Base-by-base conservation (phyloP, 2,113 vertebrate genomes). In the Cavia porcellus region DNA sequence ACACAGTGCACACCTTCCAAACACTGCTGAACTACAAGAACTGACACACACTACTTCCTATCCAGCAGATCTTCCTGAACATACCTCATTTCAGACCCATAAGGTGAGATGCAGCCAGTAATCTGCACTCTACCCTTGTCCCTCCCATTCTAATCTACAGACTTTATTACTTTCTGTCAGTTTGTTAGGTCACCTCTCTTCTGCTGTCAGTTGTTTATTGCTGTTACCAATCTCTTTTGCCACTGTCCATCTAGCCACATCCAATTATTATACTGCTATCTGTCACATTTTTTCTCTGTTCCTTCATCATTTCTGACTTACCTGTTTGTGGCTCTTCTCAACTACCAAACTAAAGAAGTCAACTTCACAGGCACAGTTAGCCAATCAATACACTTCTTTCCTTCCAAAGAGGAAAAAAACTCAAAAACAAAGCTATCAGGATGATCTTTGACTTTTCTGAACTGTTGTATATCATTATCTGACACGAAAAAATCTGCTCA, bases 371-470 rank as follows among this genome's bases (percentile, higher is more conserved):
- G 38, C 28, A 92, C 1, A 94, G 68, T 38, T 14, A 50, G 28
- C 20, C 57, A 88, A 92, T 85, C 62, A 87, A 81, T 70, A 95
- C 3, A 55, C 9, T 52, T 64, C 30, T 57, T 84, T 68, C 62
- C 75, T 94, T 92, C 70, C 64, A 90, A 94, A 90, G 84, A 24
- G 13, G 7, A 28, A 45, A 85, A 80, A 88, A 57, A n/a, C 38
- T 38, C 55, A 59, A 72, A 80, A 61, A 61, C 62, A 95, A 88
- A 90, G 57, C n/a, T 62, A 62, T 32, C 42, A 64, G 13, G 28
- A 79, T 81, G 81, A 75, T 59, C 75, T 87, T 75, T 75, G 38
- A 70, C 72, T 96, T 95, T 80, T 94, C 85, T 87, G 25, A 95
- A 95, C 13, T 74, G 13, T 79, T 95, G 92, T 50, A 38, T 75